These are phyloP conservation scores for Enoplosus armatus DNA, from an alignment of 2,797 vertebrate species.

Conservation along the genomic window DNA sequence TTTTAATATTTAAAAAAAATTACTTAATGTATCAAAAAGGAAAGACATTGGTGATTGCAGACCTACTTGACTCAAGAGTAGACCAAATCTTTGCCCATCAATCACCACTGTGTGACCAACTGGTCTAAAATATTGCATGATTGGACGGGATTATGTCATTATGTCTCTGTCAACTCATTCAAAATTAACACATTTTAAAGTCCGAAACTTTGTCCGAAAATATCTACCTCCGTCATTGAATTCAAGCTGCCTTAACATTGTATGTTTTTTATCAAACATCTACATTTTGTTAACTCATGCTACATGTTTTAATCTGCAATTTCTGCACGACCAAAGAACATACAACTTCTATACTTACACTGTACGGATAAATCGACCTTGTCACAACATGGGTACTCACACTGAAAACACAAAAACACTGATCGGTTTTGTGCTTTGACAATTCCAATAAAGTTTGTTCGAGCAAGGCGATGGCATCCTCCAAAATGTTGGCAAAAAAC, in stretches of 20 bases:
- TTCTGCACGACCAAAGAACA: no score
- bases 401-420: neutral
- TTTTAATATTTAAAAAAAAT: neutral
- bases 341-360: neutral
- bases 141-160: neutral
- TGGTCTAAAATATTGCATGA: conserved; percentile 4
- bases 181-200: neutral
- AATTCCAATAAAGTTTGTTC: neutral
- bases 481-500: neutral
- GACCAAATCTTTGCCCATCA: no score
- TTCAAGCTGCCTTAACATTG: neutral
- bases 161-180: neutral
- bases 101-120: neutral
- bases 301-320: neutral
- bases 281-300: neutral
- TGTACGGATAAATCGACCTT: neutral
- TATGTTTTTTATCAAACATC: neutral
- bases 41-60: neutral
- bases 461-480: neutral
- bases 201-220: neutral
- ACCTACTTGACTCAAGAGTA: neutral
- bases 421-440: neutral
- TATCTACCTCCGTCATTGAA: neutral
- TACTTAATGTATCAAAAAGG: neutral
- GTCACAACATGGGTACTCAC: neutral